Evolutionary conservation across 2,113 vertebrate genomes (phyloP), one percentile per base, ranked within the genome.

Genomic region (Brienomyrus longianalis): DNA sequence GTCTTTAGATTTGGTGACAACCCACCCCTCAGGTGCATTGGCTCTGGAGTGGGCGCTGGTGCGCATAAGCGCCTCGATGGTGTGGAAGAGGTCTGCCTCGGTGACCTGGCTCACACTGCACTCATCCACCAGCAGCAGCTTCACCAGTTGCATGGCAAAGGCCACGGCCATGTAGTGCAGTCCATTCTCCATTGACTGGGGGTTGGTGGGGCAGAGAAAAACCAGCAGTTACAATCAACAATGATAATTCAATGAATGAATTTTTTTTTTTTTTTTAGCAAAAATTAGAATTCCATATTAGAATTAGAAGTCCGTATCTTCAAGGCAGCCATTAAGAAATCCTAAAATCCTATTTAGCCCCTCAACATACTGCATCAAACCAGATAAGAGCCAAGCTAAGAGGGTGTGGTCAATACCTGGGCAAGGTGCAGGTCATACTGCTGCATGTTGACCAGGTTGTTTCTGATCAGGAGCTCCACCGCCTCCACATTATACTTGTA

Each of bases 121-220:
- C 90, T 99, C 98, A 86, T 99, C 98, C 91, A 99, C 98, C 94
- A 99, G 91, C 90, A 99, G 94, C 89, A 99, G 97, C 95, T 99
- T 99, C 83, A 99, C 98, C 94, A 99, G 88, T 89, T 99, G 98
- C 98, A 99, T 99, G 93, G 98, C 98, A 90, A 99, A 99, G 0
- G 98, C 98, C 89, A 99, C 98, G 0, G 98, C 98, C 98, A 99
- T 99, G 93, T 99, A 99, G 94, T 99, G 98, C 94, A 99, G 94
- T 83, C 98, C 98, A 15, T 99, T 99, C 93, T 99, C 98, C 98
- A 99, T 99, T 0, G 98, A 99, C 98, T 99, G 89, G 9, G 35
- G 52, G 19, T 59, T 59, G 56, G 9, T 27, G 23, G 35, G 13
- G 52, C 13, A n/a, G 86, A 52, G 83, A 23, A 11, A 27, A 45